Evolutionary conservation across 2,797 vertebrate genomes (phyloP), one percentile per base, ranked within the genome.

Genomic region (Paratrypauchen microcephalus): DNA sequence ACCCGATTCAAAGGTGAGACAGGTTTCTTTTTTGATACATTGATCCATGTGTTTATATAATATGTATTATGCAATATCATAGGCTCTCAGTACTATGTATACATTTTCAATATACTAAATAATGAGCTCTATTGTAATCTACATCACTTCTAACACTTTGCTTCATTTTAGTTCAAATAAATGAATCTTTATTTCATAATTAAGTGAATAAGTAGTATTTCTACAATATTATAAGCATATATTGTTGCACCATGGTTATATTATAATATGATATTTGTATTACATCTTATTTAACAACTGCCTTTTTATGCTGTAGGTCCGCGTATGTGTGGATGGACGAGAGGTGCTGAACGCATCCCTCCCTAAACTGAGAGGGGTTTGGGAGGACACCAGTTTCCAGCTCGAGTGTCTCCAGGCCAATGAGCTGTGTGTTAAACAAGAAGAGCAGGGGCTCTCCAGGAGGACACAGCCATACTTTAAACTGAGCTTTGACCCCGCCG

Each of bases 351-450:
- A 74, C 0, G 94, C 94, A 52, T 65, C 68, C 1, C 92, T 97
- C n/a, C 91, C 94, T 6, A 71, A 76, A 47, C 93, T 97, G 41
- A 89, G 96, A 68, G 90, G 80, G 0, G 45, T 94, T 47, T 98
- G 97, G 97, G 97, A 98, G 73, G 94, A 92, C 71, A 97, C 96
- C 0, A 97, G 96, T 70, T 97, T 97, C 90, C 94, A 93, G 66
- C 87, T 98, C 77, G 97, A 98, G 73, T 75, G 90, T 19, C 86
- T 96, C 55, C 96, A 98, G 86, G 91, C 95, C 47, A 90, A 94
- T 6, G 91, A 92, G 0, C 36, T 45, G 2, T 96, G 91, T 60
- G 95, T 96, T 32, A 89, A 80, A 18, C 92, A 96, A 84, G 96
- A 98, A 73, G 92, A 95, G 63, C 79, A 50, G 0, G 95, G 93